These are phyloP conservation scores for Myiagra hebetior DNA, from an alignment of 2,113 vertebrate species.

Conservation along the genomic window DNA sequence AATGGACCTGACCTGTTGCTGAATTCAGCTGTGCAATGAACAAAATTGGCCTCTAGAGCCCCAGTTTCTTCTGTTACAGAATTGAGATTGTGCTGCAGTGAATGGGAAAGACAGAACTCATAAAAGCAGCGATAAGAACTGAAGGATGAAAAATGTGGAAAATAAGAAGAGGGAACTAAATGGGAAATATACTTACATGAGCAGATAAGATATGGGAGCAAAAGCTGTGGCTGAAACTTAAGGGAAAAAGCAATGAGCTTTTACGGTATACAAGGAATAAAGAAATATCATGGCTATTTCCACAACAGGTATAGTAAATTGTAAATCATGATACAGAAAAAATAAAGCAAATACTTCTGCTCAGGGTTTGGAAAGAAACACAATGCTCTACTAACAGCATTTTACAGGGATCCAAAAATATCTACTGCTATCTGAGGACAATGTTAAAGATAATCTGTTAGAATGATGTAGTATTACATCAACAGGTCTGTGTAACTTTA, in stretches of 20 bases:
- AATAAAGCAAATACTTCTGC: neutral
- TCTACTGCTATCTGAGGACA: neutral
- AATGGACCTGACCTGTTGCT: neutral
- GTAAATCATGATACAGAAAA: neutral
- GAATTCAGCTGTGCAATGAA: neutral
- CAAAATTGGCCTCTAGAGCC: neutral
- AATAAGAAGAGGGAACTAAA: neutral
- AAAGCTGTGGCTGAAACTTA: neutral
- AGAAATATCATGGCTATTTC: neutral
- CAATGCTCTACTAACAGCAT: neutral
- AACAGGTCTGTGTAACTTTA: neutral
- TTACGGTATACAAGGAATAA: neutral
- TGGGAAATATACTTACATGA: neutral
- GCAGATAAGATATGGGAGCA: neutral
- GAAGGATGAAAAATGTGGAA: neutral
- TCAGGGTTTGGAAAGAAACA: neutral
- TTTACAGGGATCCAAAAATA: neutral
- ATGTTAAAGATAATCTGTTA: neutral
- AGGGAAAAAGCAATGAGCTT: neutral
- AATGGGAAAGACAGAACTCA: neutral
- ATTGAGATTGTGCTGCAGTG: neutral
- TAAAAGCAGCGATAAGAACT: neutral
- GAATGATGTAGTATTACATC: neutral
- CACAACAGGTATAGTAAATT: neutral
- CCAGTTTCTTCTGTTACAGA: neutral